Evolutionary conservation across 1,140 invertebrate species (phyloP).

Genomic region (Zaprionus vittiger): DNA sequence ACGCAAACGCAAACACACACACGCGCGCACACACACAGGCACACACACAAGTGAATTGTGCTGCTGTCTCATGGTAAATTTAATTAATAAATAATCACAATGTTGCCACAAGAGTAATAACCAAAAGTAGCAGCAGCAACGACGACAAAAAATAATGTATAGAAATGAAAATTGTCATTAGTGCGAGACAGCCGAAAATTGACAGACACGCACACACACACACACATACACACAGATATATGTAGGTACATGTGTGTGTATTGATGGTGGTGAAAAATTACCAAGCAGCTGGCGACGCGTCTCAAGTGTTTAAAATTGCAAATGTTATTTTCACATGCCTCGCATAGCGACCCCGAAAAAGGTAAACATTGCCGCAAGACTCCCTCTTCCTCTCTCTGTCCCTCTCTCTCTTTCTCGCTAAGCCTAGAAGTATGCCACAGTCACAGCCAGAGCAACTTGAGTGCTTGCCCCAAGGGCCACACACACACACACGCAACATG

Average conservation of each 20-base stretch:
- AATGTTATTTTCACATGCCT: slow-evolving; percentile 78
- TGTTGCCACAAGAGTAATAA: slow-evolving; percentile 76
- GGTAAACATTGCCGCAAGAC: slow-evolving; percentile 76
- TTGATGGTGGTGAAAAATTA: slow-evolving; percentile 44
- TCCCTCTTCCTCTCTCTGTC: background rate
- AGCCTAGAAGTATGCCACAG: slow-evolving; percentile 49
- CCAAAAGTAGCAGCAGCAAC: slow-evolving; percentile 28
- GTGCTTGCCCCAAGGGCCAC: slow-evolving; percentile 41
- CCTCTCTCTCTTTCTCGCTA: background rate
- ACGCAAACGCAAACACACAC: slow-evolving; percentile 13
- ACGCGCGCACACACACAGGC: background rate
- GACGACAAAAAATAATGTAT: slow-evolving; percentile 29
- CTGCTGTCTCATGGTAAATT: slow-evolving; percentile 72
- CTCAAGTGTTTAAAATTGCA: slow-evolving; percentile 81
- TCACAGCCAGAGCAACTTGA: slow-evolving; percentile 54
- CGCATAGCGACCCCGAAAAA: slow-evolving; percentile 52
- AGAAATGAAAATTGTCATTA: slow-evolving; percentile 76
- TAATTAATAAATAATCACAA: slow-evolving; percentile 82
- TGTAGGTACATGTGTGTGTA: background rate
- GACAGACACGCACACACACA: slow-evolving; percentile 41
- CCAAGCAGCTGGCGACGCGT: slow-evolving; percentile 59
- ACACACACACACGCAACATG: background rate
- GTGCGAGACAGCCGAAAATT: slow-evolving; percentile 41
- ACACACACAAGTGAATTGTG: slow-evolving; percentile 43
- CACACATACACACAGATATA: slow-evolving; percentile 10